These are phyloP conservation scores for Xestia sexstrigata DNA, from an alignment of 2,888 invertebrate species.

Conservation along the genomic window DNA sequence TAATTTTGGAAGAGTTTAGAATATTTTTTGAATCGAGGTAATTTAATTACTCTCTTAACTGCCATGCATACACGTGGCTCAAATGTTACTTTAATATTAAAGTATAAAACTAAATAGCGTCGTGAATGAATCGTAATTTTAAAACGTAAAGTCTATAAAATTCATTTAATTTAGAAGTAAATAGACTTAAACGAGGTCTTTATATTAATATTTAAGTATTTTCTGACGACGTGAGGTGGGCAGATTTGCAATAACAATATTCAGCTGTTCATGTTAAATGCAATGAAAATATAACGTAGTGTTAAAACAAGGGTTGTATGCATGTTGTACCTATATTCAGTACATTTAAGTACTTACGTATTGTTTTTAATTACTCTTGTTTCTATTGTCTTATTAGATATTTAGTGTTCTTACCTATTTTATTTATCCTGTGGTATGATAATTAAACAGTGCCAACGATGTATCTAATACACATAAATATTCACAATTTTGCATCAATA, in stretches of 20 bases:
- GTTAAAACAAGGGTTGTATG: background rate
- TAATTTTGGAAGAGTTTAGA: constrained; percentile 66
- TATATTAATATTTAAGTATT: background rate
- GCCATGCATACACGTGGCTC: background rate
- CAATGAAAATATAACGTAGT: constrained; percentile 8
- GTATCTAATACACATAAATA: constrained; percentile 6
- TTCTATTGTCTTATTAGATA: constrained; percentile 27
- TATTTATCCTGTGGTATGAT: background rate
- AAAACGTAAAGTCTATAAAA: background rate
- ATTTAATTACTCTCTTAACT: constrained; percentile 31
- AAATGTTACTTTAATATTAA: constrained; percentile 9
- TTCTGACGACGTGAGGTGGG: constrained; percentile 4
- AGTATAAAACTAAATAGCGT: background rate
- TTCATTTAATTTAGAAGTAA: constrained; percentile 3
- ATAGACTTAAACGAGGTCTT: background rate
- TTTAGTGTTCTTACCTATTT: background rate
- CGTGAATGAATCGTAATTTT: constrained; percentile 2
- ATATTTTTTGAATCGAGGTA: constrained; percentile 54
- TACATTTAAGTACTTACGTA: constrained; percentile 6
- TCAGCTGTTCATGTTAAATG: background rate
- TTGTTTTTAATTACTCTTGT: constrained; percentile 20
- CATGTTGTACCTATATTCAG: too few species aligned
- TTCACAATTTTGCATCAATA: constrained; percentile 16
- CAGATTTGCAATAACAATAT: background rate
- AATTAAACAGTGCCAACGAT: constrained; percentile 1